Conservation (phyloP, 2,888 invertebrate genomes). For the Agrochola lychnidis region DNA sequence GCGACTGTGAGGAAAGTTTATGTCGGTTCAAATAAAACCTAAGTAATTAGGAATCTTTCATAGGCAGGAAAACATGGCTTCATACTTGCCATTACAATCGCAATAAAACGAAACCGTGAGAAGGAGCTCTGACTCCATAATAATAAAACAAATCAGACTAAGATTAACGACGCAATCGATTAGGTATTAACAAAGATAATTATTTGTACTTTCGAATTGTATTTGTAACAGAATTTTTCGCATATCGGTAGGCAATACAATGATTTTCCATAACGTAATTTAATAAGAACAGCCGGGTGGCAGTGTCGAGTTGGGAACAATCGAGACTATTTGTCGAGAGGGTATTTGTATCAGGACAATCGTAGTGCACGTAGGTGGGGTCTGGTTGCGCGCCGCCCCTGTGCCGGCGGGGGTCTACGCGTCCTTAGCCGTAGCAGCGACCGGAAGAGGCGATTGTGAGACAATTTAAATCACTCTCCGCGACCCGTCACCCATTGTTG, state of each 20-base stretch:
- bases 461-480: constrained; percentile 86
- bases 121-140: constrained; percentile 54
- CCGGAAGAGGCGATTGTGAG: constrained; percentile 87
- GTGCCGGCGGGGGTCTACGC: constrained; percentile 66
- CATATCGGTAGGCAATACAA: constrained; percentile 55
- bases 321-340: constrained; percentile 69
- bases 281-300: constrained; percentile 55
- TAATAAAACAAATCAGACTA: constrained; percentile 55
- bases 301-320: constrained; percentile 65
- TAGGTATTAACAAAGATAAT: constrained; percentile 49
- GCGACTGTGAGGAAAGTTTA: constrained; percentile 47
- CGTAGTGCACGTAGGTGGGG: constrained; percentile 60
- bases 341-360: constrained; percentile 68
- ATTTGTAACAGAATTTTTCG: constrained; percentile 60
- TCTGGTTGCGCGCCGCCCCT: constrained; percentile 61
- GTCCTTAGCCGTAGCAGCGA: constrained; percentile 73
- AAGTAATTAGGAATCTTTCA: constrained; percentile 28
- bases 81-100: constrained; percentile 36
- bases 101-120: constrained; percentile 69
- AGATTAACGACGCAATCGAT: constrained; percentile 62
- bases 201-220: constrained; percentile 59
- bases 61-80: constrained; percentile 41
- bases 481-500: constrained; percentile 80
- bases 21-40: constrained; percentile 12
- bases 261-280: constrained; percentile 61